Evolutionary conservation across 2,888 invertebrate species (phyloP).

Genomic region (Drosophila fulvimacula): DNA sequence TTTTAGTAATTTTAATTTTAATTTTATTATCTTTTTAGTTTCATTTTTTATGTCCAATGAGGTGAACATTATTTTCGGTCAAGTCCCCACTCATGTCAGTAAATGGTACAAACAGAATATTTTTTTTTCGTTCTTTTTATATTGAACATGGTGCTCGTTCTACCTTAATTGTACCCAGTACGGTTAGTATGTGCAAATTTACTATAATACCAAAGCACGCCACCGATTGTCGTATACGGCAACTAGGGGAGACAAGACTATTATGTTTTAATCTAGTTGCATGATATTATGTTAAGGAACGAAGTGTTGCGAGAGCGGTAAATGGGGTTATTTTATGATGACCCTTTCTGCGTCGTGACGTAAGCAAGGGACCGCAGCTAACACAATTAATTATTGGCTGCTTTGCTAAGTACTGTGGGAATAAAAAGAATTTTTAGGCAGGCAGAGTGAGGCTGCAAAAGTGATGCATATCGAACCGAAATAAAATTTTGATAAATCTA

Average conservation of each 20-base stretch:
- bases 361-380: neutral
- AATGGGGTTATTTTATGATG: neutral
- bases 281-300: neutral
- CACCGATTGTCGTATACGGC: neutral
- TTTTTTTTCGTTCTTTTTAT: neutral
- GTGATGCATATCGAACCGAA: no score
- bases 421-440: neutral
- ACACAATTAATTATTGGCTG: neutral
- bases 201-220: neutral
- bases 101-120: neutral
- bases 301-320: neutral
- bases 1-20: no score
- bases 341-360: neutral
- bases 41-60: neutral
- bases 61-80: neutral
- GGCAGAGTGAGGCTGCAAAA: neutral
- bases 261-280: neutral
- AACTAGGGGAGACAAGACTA: neutral
- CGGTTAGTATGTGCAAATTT: neutral
- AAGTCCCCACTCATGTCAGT: neutral
- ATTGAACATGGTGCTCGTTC: neutral
- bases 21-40: neutral
- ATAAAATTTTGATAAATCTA: no score
- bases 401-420: neutral
- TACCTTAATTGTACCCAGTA: neutral